Conservation (phyloP, 2,797 vertebrate genomes). For the Monodelphis domestica region DNA sequence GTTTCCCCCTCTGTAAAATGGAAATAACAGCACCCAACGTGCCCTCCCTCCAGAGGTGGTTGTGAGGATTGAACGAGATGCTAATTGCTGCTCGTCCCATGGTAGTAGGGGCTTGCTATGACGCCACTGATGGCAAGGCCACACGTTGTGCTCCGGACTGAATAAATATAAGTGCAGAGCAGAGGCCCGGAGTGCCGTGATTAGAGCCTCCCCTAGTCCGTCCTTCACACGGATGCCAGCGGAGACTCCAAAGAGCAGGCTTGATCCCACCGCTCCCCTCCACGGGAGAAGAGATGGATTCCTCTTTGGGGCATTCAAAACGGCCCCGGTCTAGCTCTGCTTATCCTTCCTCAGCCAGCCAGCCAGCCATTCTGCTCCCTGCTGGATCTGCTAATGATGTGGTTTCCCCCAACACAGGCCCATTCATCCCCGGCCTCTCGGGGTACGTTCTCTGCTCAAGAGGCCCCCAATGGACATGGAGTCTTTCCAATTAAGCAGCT, state of each 20-base stretch:
- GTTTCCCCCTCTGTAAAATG: neutral
- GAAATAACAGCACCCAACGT: neutral
- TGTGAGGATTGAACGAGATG: neutral
- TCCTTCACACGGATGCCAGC: rapidly evolving
- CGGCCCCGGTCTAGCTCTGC: neutral
- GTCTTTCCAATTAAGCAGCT: too few relatives aligned
- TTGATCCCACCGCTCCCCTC: neutral
- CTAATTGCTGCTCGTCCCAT: neutral
- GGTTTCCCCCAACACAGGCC: too few relatives aligned
- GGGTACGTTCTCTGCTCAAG: neutral
- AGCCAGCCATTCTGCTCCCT: neutral
- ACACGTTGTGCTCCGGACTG: too few relatives aligned
- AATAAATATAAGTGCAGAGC: neutral
- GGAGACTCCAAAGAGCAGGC: neutral
- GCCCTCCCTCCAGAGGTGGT: neutral
- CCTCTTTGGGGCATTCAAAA: neutral
- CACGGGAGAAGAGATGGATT: neutral
- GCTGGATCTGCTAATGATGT: neutral
- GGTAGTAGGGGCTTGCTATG: neutral
- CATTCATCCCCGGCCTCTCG: rapidly evolving
- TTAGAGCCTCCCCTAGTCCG: neutral
- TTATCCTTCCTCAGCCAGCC: neutral
- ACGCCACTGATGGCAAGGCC: too few relatives aligned
- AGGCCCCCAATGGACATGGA: neutral
- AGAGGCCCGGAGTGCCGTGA: neutral